These are phyloP conservation scores for Lacanobia oleracea DNA, from an alignment of 2,888 invertebrate genomes.

Conservation along the genomic window DNA sequence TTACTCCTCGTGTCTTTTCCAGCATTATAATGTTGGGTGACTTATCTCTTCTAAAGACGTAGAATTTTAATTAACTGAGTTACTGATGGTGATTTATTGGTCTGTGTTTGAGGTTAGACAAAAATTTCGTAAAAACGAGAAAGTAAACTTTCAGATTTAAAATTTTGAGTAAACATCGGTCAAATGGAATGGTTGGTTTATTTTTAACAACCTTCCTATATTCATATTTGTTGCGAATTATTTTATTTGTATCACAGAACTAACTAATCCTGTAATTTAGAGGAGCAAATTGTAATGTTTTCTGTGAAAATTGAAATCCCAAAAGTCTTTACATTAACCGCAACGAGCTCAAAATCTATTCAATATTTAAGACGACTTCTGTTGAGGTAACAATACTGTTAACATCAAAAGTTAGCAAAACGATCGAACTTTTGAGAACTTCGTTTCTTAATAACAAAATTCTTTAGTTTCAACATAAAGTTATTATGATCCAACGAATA, in stretches of 20 bases:
- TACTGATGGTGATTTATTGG: conserved; percentile 14
- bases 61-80: neutral
- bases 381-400: conserved; percentile 23
- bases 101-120: neutral
- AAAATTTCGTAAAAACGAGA: neutral
- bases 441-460: conserved; percentile 41
- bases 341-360: conserved; percentile 24
- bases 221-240: neutral
- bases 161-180: neutral
- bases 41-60: conserved; percentile 36
- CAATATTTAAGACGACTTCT: conserved; percentile 11
- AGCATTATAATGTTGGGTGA: conserved; percentile 37
- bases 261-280: neutral
- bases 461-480: conserved; percentile 26
- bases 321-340: conserved; percentile 1
- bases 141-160: neutral
- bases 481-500: neutral
- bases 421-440: conserved; percentile 29
- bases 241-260: neutral
- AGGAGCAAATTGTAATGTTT: conserved; percentile 1
- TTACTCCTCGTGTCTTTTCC: conserved; percentile 52
- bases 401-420: conserved; percentile 28
- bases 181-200: neutral
- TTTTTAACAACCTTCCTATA: neutral
- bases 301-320: too few species aligned